phyloP scores from a whole-genome alignment of 2,888 invertebrate species.

The Drosophila pseudotakahashii region DNA sequence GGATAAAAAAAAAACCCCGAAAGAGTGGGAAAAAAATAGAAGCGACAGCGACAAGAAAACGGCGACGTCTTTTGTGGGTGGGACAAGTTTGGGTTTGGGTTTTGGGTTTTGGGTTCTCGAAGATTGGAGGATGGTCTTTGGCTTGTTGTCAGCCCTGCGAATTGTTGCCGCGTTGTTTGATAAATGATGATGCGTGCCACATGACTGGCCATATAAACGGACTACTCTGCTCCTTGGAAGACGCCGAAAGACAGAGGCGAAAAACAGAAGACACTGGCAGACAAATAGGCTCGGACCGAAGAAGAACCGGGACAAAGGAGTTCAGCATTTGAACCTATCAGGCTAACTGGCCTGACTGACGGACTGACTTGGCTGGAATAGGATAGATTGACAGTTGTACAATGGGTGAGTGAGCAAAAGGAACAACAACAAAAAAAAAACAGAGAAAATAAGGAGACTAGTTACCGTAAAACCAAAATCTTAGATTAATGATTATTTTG shows the following conservation, averaged over 20 bases:
- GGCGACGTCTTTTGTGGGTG: conserved; percentile 44
- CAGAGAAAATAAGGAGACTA: neutral
- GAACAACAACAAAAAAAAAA: neutral
- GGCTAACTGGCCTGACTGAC: conserved; percentile 11
- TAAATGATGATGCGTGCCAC: conserved; percentile 78
- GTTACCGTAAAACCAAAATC: neutral
- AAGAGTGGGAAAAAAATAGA: conserved; percentile 11
- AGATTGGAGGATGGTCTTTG: conserved; percentile 32
- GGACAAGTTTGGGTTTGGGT: neutral
- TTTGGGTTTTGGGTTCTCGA: neutral
- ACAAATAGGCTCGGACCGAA: conserved; percentile 31
- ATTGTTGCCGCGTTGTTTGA: conserved; percentile 64
- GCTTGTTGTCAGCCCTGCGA: conserved; percentile 52
- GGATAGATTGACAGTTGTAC: conserved; percentile 19
- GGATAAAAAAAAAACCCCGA: neutral
- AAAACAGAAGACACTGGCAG: conserved; percentile 16
- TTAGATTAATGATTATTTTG: neutral
- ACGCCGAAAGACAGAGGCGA: neutral
- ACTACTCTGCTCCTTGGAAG: conserved; percentile 7
- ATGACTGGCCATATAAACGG: conserved; percentile 67
- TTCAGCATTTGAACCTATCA: conserved; percentile 17
- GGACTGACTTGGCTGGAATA: conserved; percentile 5
- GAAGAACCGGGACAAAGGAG: conserved; percentile 10
- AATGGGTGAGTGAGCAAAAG: neutral
- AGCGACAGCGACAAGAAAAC: conserved; percentile 53